Conservation (phyloP, 1,140 invertebrate species). For the Matsumurasca onukii region DNA sequence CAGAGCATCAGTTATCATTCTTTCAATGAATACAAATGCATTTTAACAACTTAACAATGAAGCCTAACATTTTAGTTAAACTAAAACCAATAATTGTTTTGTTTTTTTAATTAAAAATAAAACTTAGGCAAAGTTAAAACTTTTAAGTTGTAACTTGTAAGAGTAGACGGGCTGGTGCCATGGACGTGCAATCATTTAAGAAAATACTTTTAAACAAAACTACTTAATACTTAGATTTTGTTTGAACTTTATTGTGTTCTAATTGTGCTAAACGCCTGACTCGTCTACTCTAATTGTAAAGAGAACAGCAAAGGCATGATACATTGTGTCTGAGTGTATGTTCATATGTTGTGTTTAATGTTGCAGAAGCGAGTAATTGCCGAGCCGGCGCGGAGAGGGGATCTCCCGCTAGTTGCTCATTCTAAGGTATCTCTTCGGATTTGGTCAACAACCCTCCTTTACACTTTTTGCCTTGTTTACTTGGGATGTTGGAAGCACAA, state of each 20-base stretch:
- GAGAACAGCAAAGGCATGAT: too few relatives aligned
- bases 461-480: neutral
- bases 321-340: too few relatives aligned
- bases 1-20: too few relatives aligned
- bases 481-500: neutral
- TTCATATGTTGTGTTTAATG: neutral
- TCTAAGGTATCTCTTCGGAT: conserved; percentile 20
- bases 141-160: too few relatives aligned
- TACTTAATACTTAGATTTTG: neutral
- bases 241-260: neutral
- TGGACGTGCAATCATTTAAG: too few relatives aligned
- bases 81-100: too few relatives aligned
- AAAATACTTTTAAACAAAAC: neutral
- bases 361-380: neutral
- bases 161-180: too few relatives aligned
- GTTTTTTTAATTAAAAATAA: too few relatives aligned
- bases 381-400: neutral
- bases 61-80: too few relatives aligned
- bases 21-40: too few relatives aligned
- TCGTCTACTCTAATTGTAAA: neutral
- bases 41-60: too few relatives aligned
- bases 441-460: conserved; percentile 12
- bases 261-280: neutral
- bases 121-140: too few relatives aligned
- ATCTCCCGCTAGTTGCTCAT: conserved; percentile 1